Percentiles rank a stretch among this genome's conserved stretches.
phyloP scores from a whole-genome alignment of 2,113 vertebrate species.

The Piprites chloris region DNA sequence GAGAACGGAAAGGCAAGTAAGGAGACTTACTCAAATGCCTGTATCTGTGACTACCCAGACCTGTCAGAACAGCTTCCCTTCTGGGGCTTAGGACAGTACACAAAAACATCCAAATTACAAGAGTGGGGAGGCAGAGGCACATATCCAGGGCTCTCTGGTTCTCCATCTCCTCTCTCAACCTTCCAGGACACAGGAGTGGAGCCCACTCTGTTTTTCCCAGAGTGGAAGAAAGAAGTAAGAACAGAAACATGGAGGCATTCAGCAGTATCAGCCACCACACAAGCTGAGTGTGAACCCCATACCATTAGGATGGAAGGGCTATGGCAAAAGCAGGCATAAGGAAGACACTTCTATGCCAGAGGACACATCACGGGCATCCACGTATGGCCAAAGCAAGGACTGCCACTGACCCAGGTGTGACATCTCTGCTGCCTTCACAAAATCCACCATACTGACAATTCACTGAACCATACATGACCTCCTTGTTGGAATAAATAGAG shows the following conservation, averaged over 20 bases:
- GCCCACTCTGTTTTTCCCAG: neutral
- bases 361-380: neutral
- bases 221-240: neutral
- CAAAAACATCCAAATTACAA: neutral
- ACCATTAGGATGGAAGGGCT: neutral
- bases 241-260: rapidly evolving
- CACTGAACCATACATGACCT: rapidly evolving
- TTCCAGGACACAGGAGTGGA: rapidly evolving
- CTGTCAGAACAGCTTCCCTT: neutral
- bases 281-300: rapidly evolving
- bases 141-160: neutral
- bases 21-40: rapidly evolving
- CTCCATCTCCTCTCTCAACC: neutral
- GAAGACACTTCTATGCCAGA: neutral
- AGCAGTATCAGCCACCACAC: neutral
- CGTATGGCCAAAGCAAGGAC: neutral
- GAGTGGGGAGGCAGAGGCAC: neutral
- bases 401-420: neutral
- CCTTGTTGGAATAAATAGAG: rapidly evolving
- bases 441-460: neutral
- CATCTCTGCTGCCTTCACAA: neutral
- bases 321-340: neutral
- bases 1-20: neutral
- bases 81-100: neutral
- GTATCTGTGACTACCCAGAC: neutral